A percentile compares a stretch with the other conserved stretches of the same genome.
These are phyloP conservation scores for Trachythela sp. DNA, from an alignment of 64 coral and sea anemone species.

Conservation along the genomic window DNA sequence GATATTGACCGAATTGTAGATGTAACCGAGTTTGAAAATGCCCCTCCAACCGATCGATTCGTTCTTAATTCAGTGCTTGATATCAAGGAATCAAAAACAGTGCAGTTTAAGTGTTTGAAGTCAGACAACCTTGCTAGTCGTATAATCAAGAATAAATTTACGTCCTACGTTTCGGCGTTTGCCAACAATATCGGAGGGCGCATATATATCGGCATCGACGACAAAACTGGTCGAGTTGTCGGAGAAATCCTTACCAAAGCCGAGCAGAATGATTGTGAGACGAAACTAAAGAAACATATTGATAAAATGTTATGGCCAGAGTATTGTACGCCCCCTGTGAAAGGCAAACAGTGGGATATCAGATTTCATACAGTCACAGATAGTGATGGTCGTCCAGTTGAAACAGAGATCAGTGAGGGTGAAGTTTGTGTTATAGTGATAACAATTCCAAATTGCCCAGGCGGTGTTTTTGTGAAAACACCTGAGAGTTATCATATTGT, in stretches of 20 bases:
- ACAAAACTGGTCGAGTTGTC: neutral
- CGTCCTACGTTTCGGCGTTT: neutral
- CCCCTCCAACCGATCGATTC: neutral
- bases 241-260: neutral
- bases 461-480: neutral
- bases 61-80: neutral
- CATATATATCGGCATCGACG: neutral
- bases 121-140: neutral
- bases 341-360: conserved; percentile 26
- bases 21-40: neutral
- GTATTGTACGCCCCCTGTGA: neutral
- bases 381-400: neutral
- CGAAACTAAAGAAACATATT: neutral
- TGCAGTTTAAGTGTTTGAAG: conserved; percentile 27
- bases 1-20: neutral
- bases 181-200: conserved; percentile 24
- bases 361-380: neutral
- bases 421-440: neutral
- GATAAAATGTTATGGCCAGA: conserved; percentile 33
- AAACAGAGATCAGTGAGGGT: neutral
- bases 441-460: neutral
- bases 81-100: conserved; percentile 17
- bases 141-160: conserved; percentile 13
- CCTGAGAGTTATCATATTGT: conserved; percentile 25
- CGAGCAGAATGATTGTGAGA: neutral